Percentiles rank a stretch among this genome's conserved stretches.
Evolutionary conservation across 2,113 vertebrate genomes (phyloP).

Genomic region (Panthera uncia): DNA sequence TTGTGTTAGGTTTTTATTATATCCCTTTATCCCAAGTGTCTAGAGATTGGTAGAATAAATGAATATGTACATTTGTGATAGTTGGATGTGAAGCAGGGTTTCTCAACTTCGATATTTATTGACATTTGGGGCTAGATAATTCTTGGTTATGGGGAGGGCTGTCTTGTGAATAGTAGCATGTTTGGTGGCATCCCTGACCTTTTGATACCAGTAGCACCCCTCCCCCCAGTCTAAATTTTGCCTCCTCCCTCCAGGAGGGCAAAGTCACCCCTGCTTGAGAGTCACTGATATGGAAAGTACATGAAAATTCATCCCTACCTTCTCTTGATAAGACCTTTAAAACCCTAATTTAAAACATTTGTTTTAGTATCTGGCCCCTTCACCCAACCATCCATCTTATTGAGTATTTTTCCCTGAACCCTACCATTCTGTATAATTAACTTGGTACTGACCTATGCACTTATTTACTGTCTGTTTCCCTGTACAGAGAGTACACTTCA

Average conservation of each 20-base stretch:
- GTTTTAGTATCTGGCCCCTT: neutral
- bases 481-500: neutral
- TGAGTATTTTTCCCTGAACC: neutral
- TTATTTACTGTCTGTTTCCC: neutral
- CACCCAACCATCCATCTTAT: neutral
- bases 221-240: neutral
- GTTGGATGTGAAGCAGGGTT: neutral
- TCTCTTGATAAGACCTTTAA: neutral
- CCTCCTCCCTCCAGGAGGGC: neutral
- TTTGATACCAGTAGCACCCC: neutral
- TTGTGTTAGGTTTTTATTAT: neutral
- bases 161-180: accelerated
- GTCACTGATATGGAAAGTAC: neutral
- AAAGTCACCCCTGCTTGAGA: neutral
- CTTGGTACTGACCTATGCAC: neutral
- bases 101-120: neutral
- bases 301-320: neutral
- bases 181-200: neutral
- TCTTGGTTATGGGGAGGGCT: neutral
- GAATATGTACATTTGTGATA: neutral
- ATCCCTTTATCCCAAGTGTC: neutral
- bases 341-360: neutral
- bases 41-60: neutral
- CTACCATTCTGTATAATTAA: neutral
- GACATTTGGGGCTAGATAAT: neutral